These are phyloP conservation scores for Clarias fuscus DNA, from an alignment of 2,797 vertebrate species.

Conservation along the genomic window DNA sequence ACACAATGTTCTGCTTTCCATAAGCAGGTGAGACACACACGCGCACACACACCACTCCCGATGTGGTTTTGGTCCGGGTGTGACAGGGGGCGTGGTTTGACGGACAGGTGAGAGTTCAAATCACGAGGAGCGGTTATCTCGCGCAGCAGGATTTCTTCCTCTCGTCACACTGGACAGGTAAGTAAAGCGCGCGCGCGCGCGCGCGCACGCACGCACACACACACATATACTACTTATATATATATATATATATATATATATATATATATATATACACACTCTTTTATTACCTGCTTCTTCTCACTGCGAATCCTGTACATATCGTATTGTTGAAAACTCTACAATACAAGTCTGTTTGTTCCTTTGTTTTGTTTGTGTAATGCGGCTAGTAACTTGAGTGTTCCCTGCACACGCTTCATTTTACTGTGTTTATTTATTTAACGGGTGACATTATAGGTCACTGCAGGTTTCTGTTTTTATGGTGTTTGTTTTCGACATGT, in stretches of 20 bases:
- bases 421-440: too few species aligned
- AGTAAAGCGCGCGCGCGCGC: not conserved
- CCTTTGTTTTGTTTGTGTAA: not conserved
- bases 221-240: not conserved
- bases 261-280: not conserved
- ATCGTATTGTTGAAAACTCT: not conserved
- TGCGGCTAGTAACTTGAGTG: not conserved
- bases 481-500: not conserved
- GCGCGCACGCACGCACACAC: constrained; percentile 2
- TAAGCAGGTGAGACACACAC: constrained; percentile 6
- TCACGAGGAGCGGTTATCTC: not conserved
- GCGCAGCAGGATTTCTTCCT: not conserved
- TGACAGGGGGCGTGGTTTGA: constrained; percentile 13
- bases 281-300: not conserved
- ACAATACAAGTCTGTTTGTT: too few species aligned
- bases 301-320: not conserved
- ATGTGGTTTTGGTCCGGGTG: not conserved
- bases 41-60: constrained; percentile 9
- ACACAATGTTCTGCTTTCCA: not conserved
- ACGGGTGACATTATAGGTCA: not conserved
- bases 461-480: too few species aligned
- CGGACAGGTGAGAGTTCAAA: constrained; percentile 9
- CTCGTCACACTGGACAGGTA: not conserved
- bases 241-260: not conserved
- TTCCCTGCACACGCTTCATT: not conserved